Evolutionary conservation across 1,140 invertebrate species (phyloP), one percentile per base, ranked within the genome.

Genomic region (Psilanteris sp.): DNA sequence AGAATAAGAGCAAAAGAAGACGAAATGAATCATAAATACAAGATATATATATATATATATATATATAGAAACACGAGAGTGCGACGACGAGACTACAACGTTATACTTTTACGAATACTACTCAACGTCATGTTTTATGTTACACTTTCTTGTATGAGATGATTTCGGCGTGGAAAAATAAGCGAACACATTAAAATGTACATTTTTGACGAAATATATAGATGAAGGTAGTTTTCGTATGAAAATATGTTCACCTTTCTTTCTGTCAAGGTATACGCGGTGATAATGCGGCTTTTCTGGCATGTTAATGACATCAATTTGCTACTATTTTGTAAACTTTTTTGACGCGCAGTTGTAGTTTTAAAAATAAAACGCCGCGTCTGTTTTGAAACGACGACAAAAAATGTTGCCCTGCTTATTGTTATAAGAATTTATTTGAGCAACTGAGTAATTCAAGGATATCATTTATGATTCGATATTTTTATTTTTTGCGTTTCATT

Each of bases 201-300:
- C 59, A 74, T 74, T 66, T 74, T 74, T 66, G 44, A 72, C 48
- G 48, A 32, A 41, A 72, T 55, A 74, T 74, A 74, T 66, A 66
- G 43, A 59, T n/a, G 59, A 57, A 41, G 34, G 43, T 20, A 26
- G 32, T 57, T 57, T 73, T 72, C 24, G 57, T 24, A 48, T 44
- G 48, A 32, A 46, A 71, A 62, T 55, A 22, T 27, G 57, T 34
- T 48, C n/a, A 24, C 43, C 32, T 59, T 59, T 71, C 55, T 62
- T 54, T 61, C 36, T 36, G 18, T 27, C 41, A 18, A 10, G 6
- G 43, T 14, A 14, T 41, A 1, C 50, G 29, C 16, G 32, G 18
- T 10, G 44, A 54, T 70, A 70, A 71, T 27, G 41, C 41, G 32
- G 39, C 50, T 37, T 48, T 48, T 39, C 36, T 72, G 68, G 48